These are phyloP conservation scores for Formica exsecta DNA, from an alignment of 1,140 invertebrate species.

Conservation along the genomic window DNA sequence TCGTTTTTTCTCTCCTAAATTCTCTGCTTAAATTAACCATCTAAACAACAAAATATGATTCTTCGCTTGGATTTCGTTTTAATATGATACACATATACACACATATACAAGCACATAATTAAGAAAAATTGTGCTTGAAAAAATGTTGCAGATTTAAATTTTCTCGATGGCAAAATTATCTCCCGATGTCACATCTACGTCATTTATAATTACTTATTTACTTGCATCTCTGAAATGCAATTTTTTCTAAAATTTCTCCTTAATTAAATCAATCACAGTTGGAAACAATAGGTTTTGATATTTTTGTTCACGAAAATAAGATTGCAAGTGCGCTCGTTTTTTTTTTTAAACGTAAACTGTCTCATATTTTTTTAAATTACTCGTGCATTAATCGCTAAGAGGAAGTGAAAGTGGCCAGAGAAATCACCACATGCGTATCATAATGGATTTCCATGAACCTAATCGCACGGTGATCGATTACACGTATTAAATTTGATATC, in stretches of 20 bases:
- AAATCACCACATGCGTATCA: neutral
- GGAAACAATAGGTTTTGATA: neutral
- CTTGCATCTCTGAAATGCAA: no score
- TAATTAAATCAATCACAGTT: no score
- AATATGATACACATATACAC: neutral
- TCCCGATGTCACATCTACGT: neutral
- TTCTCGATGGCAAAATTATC: neutral
- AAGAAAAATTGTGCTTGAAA: neutral
- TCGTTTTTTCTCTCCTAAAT: neutral
- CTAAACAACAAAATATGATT: neutral
- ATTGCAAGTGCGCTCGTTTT: no score
- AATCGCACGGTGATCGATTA: conserved; percentile 39
- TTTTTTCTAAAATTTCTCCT: no score
- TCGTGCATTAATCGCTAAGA: neutral
- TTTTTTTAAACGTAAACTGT: neutral
- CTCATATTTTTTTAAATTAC: neutral
- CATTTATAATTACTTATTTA: neutral
- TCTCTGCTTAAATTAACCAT: neutral
- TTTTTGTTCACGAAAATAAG: neutral
- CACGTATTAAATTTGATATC: conserved; percentile 27
- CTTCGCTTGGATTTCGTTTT: neutral
- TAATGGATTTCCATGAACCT: conserved; percentile 13
- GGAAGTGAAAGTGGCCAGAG: neutral
- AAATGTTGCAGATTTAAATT: neutral
- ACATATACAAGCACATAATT: no score